These are phyloP conservation scores for Dorcus parallelipipedus DNA, from an alignment of 2,888 invertebrate genomes.

Conservation along the genomic window DNA sequence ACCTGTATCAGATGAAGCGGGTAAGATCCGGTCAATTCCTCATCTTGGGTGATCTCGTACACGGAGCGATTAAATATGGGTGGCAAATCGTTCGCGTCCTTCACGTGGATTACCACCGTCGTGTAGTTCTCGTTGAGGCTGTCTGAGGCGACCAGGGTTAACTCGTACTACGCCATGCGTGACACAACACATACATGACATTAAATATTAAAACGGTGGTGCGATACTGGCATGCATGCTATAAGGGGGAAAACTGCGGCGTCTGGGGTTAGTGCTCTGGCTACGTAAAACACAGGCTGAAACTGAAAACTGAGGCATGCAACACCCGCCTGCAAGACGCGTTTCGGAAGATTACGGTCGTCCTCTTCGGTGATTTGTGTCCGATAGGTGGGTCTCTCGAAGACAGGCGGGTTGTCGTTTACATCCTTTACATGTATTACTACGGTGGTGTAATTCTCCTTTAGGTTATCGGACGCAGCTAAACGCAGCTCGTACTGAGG, in stretches of 20 bases:
- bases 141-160: constrained; percentile 86
- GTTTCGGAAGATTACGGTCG: constrained; percentile 89
- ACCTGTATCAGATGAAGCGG: constrained; percentile 72
- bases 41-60: constrained; percentile 71
- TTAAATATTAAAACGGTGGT: neutral
- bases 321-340: constrained; percentile 77
- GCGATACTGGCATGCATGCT: neutral
- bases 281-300: neutral
- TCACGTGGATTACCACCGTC: constrained; percentile 74
- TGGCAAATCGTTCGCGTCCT: constrained; percentile 87
- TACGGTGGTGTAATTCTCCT: constrained; percentile 95
- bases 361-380: constrained; percentile 96
- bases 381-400: constrained; percentile 90
- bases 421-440: constrained; percentile 97
- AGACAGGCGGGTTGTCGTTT: constrained; percentile 97
- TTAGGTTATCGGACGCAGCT: constrained; percentile 93
- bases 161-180: constrained; percentile 68
- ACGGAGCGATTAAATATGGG: constrained; percentile 72
- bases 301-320: constrained; percentile 17
- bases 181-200: constrained; percentile 30
- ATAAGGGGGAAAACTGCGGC: constrained; percentile 18
- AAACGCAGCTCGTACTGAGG: constrained; percentile 86
- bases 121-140: constrained; percentile 87
- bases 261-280: neutral
- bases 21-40: constrained; percentile 70